Conservation (phyloP, 2,113 vertebrate species). For the Oenanthe melanoleuca region DNA sequence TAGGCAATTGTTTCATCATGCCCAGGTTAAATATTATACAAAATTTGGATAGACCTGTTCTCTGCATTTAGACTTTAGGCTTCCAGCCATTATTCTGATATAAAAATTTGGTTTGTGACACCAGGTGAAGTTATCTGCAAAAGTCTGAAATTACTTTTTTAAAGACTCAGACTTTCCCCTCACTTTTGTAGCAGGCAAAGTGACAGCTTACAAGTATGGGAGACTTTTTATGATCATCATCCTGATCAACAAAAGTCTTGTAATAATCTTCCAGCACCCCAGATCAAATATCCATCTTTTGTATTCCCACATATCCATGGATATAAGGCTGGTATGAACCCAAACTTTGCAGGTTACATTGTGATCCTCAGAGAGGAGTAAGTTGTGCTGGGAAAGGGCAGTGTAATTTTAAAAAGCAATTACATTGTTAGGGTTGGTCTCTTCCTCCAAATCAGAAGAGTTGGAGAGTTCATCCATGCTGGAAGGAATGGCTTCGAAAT, state of each 20-base stretch:
- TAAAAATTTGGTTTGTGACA: neutral
- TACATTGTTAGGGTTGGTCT: slow-evolving; percentile 83
- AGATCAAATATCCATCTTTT: neutral
- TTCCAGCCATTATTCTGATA: neutral
- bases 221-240: neutral
- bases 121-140: neutral
- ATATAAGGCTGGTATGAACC: neutral
- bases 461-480: slow-evolving; percentile 89
- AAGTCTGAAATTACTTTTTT: neutral
- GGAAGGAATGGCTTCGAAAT: slow-evolving; percentile 89
- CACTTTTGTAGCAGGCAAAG: neutral
- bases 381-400: neutral
- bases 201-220: neutral
- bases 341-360: neutral
- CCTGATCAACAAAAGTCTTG: neutral
- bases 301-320: neutral
- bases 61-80: neutral
- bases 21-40: neutral
- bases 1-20: neutral
- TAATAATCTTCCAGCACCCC: neutral
- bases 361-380: neutral
- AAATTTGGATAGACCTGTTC: neutral
- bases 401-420: neutral
- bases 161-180: neutral
- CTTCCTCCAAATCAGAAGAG: slow-evolving; percentile 87